Base-by-base conservation (phyloP, 2,113 vertebrate species). In the Microcebus tavaratra region DNA sequence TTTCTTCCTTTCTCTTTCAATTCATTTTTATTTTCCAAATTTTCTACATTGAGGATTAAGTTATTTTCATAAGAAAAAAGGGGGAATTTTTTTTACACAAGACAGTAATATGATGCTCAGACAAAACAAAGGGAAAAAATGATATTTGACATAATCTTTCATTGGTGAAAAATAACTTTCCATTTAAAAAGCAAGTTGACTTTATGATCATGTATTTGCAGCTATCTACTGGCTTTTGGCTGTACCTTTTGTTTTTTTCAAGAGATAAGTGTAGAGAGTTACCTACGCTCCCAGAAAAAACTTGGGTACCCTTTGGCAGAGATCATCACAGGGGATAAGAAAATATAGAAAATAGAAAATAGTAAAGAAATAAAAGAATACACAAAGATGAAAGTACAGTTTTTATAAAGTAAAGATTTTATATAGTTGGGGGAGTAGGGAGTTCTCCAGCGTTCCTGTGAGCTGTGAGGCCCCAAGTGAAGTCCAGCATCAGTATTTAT, bases 1-100 rank as follows among this genome's bases (percentile, higher is more conserved):
- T 92, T 91, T 31, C 20, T 92, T 91, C 25, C 20, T 80, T 80
- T 86, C 31, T 90, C 63, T 88, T 93, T 73, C 36, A 55, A 61
- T n/a, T 42, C 48, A 76, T n/a, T 89, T 75, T 14, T 67, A 63
- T 70, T 84, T 67, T 75, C 23, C 29, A 55, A 55, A 36, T 91
- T 65, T 88, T 53, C 11, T 70, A 39, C 63, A 39, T 18, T 50
- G 17, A 17, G 12, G 25, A 75, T 57, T 70, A 65, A 88, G 29
- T 36, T 53, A 53, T 13, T 76, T 87, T 86, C 34, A 75, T 34
- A 63, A 63, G 13, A 18, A 25, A 27, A 72, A 72, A 72, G 20
- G 15, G 25, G 5, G 4, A 8, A 39, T 39, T 29, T 93, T 93
- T 80, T 67, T 36, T 3, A 34, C 80, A 65, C 21, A 78, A 72